These are phyloP conservation scores for Leptopilina boulardi DNA, from an alignment of 1,140 invertebrate species.

Conservation along the genomic window DNA sequence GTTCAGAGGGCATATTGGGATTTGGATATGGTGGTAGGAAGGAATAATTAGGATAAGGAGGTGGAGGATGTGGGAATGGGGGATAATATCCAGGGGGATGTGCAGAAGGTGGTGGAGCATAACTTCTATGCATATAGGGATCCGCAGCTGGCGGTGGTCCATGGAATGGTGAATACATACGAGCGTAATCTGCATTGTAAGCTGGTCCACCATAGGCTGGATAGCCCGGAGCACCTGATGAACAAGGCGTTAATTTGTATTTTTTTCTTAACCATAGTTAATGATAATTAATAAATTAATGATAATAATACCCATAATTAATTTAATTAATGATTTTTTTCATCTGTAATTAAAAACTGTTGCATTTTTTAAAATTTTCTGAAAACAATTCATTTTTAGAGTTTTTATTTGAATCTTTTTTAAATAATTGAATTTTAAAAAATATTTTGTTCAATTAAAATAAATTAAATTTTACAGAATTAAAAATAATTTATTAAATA, in stretches of 20 bases:
- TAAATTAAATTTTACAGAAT: no score
- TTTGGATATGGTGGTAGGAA: conserved; percentile 72
- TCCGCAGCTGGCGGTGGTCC: conserved; percentile 69
- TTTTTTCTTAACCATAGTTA: no score
- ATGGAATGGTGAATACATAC: conserved; percentile 75
- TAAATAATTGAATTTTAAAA: no score
- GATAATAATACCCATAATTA: no score
- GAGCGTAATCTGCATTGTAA: conserved; percentile 73
- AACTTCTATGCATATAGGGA: conserved; percentile 72
- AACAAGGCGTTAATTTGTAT: not conserved
- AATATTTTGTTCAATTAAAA: no score
- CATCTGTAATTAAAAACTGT: no score
- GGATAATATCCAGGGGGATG: conserved; percentile 72
- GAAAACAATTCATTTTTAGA: no score
- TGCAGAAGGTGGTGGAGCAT: conserved; percentile 68
- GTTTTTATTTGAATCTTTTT: no score
- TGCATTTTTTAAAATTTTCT: no score
- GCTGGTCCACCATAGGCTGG: conserved; percentile 68
- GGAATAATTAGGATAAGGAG: conserved; percentile 75
- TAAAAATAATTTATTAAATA: no score
- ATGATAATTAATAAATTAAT: no score
- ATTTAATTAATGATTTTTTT: no score
- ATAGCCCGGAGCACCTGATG: conserved; percentile 68
- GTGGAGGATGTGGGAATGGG: conserved; percentile 71
- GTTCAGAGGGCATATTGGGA: conserved; percentile 70